Percentiles rank a stretch among this genome's conserved stretches.
Conservation (phyloP, 2,888 invertebrate genomes). For the Ichneumon xanthorius region DNA sequence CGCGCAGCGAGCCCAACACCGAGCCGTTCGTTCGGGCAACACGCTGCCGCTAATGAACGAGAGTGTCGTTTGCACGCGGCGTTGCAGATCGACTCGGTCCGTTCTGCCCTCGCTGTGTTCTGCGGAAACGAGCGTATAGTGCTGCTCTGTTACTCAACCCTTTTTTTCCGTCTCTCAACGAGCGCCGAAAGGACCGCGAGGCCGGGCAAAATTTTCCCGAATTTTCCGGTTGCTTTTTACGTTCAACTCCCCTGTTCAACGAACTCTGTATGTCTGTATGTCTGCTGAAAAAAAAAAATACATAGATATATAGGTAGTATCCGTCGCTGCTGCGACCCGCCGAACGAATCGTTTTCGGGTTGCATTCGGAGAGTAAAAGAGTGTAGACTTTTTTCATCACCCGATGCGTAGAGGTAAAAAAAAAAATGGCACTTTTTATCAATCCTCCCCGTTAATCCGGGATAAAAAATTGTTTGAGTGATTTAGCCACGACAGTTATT, state of each 20-base stretch:
- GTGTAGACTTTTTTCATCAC: slow-evolving; percentile 14
- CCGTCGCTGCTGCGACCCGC: background rate
- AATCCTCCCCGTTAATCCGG: background rate
- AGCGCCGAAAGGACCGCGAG: slow-evolving; percentile 29
- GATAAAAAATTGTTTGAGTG: background rate
- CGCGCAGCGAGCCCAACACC: background rate
- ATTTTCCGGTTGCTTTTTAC: slow-evolving; percentile 41
- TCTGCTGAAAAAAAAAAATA: background rate
- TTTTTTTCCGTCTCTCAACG: slow-evolving; percentile 16
- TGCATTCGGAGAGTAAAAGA: slow-evolving; percentile 12
- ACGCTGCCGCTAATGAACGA: slow-evolving; percentile 78
- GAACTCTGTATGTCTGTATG: background rate
- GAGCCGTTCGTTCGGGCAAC: slow-evolving; percentile 70
- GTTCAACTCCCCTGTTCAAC: slow-evolving; percentile 7
- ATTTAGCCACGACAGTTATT: background rate
- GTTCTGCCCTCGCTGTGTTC: slow-evolving; percentile 41
- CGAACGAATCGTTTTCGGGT: slow-evolving; percentile 44
- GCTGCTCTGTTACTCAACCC: slow-evolving; percentile 8
- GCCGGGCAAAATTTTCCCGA: slow-evolving; percentile 55
- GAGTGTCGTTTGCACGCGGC: slow-evolving; percentile 76
- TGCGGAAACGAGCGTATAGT: background rate
- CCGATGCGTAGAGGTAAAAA: background rate
- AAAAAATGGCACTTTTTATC: background rate
- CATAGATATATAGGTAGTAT: background rate
- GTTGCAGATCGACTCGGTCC: slow-evolving; percentile 54